A percentile compares a stretch with the other conserved stretches of the same genome.
These are phyloP conservation scores for Clamator glandarius DNA, from an alignment of 2,797 vertebrate genomes.

Conservation along the genomic window DNA sequence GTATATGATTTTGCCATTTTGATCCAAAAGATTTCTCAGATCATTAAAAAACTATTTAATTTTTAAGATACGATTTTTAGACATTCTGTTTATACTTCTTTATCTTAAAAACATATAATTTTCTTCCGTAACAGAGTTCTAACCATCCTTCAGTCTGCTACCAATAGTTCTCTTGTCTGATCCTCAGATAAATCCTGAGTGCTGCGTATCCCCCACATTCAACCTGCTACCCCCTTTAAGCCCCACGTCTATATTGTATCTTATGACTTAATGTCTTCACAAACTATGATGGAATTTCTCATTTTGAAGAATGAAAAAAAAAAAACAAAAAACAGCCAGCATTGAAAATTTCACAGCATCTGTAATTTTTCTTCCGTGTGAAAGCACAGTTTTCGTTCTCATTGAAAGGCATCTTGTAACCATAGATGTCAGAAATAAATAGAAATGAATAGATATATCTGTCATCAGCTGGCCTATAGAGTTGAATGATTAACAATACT, in stretches of 20 bases:
- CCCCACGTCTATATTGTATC: neutral
- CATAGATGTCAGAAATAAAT: neutral
- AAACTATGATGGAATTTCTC: neutral
- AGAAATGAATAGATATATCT: neutral
- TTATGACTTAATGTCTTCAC: neutral
- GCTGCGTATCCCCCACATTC: neutral
- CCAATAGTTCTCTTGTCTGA: neutral
- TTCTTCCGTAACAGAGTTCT: neutral
- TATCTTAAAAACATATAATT: neutral
- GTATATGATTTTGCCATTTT: neutral
- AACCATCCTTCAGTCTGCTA: neutral
- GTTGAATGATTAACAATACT: neutral
- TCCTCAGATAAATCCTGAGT: neutral
- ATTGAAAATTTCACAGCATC: neutral
- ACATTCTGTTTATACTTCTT: neutral
- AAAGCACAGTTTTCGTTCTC: neutral
- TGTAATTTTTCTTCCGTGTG: neutral
- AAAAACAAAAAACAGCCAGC: neutral
- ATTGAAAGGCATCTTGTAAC: neutral
- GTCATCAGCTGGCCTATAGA: neutral
- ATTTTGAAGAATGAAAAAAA: neutral
- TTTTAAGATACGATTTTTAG: neutral
- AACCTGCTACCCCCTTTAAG: neutral
- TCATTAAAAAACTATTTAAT: neutral
- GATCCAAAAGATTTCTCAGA: neutral